Evolutionary conservation across 2,797 vertebrate species (phyloP), one percentile per base, ranked within the genome.

Genomic region (Acanthurus tractus): DNA sequence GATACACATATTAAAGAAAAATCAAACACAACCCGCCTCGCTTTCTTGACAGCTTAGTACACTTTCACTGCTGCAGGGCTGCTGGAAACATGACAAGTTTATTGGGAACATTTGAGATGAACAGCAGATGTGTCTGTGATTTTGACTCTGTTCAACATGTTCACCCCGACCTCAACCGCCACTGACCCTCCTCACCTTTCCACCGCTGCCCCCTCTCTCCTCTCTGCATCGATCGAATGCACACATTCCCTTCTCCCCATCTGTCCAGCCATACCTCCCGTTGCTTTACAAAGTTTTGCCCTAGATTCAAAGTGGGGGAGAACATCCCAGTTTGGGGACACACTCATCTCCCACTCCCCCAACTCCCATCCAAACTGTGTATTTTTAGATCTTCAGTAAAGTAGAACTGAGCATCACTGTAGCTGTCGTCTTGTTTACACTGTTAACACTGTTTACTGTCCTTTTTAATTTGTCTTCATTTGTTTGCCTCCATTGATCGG

Each of bases 101-200:
- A 85, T 86, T 94, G 85, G 83, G 93, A 91, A 93, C 85, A 87
- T 79, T 84, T 3, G 36, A 84, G 89, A 91, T 90, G 86, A 87
- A 83, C 89, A 92, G 87, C 93, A 94, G 92, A 93, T 94, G 93
- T 87, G 84, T 73, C 61, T 91, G 84, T 91, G 90, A 92, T 92
- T 94, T 73, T 89, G 87, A 83, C 78, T 63, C 81, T 80, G 84
- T 86, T 91, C 75, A 69, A 89, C 88, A 92, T 71, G 80, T 61
- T 88, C 81, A 70, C 73, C 76, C 62, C 17, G 62, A 79, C 70
- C 84, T 68, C 63, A 20, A 62, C 67, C 15, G 25, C 55, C 25
- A 22, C 72, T 62, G 64, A 63, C 71, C 79, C 76, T 74, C 61
- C 49, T 85, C 81, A 82, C 79, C 82, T 81, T 84, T 72, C 72